Conservation (phyloP, 2,888 invertebrate genomes). For the Mystacides longicornis region DNA sequence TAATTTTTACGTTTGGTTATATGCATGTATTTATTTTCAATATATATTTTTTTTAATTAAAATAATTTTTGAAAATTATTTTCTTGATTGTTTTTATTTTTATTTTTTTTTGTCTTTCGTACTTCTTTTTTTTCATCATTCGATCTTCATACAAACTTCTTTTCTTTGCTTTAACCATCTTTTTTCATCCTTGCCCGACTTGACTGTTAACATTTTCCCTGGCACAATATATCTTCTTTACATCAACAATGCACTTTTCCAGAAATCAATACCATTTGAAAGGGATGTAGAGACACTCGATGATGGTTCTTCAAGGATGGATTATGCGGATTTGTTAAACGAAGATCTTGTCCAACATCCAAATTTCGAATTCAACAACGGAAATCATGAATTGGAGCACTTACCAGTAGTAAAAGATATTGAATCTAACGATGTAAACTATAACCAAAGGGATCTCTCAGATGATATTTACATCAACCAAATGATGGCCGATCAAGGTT, state of each 20-base stretch:
- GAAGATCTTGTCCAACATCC: not conserved
- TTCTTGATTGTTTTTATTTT: conserved; percentile 7
- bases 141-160: not conserved
- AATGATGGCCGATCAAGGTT: conserved; percentile 33
- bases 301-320: conserved; percentile 10
- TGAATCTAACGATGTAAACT: conserved; percentile 19
- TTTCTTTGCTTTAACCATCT: not conserved
- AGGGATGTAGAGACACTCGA: conserved; percentile 13
- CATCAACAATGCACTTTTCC: conserved; percentile 22
- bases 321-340: conserved; percentile 8
- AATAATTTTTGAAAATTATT: conserved; percentile 12
- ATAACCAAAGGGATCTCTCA: conserved; percentile 35
- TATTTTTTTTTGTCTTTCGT: not conserved
- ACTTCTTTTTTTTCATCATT: not conserved
- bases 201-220: not conserved
- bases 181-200: not conserved
- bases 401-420: conserved; percentile 14
- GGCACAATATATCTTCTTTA: conserved; percentile 3
- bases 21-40: conserved; percentile 18
- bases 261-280: conserved; percentile 16
- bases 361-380: not conserved
- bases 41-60: conserved; percentile 23
- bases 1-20: conserved; percentile 4
- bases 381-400: conserved; percentile 4
- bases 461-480: conserved; percentile 39